A percentile compares a stretch with the other conserved stretches of the same genome.
Evolutionary conservation across 1,140 invertebrate species (phyloP).

Genomic region (Drosophila parabipectinata): DNA sequence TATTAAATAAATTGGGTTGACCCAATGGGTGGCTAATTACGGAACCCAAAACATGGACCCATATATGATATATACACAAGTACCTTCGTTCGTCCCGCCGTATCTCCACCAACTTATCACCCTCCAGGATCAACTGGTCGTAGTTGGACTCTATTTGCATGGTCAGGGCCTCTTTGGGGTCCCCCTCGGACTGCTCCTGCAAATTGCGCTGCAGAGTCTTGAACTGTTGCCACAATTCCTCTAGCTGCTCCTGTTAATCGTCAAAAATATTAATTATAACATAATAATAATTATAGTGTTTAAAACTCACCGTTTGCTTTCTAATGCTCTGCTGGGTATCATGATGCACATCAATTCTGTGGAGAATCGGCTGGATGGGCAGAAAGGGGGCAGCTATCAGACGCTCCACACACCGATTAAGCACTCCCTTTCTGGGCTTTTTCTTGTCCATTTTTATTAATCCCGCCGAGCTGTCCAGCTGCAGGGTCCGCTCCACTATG

Average conservation of each 20-base stretch:
- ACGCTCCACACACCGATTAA: slow-evolving; percentile 67
- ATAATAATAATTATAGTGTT: background rate
- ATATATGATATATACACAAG: background rate
- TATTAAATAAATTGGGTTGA: background rate
- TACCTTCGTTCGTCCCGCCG: slow-evolving; percentile 69
- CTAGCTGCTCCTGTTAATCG: slow-evolving; percentile 57
- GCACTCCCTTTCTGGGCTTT: slow-evolving; percentile 56
- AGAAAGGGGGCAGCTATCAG: slow-evolving; percentile 68
- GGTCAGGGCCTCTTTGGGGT: slow-evolving; percentile 75
- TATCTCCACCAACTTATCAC: slow-evolving; percentile 79
- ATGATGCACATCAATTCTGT: slow-evolving; percentile 70
- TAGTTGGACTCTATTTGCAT: slow-evolving; percentile 83
- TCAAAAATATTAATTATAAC: background rate
- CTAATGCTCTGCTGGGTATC: slow-evolving; percentile 76
- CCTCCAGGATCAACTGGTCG: slow-evolving; percentile 78
- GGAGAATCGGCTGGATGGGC: slow-evolving; percentile 69
- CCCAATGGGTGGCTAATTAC: slow-evolving; percentile 21
- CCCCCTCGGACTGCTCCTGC: slow-evolving; percentile 75
- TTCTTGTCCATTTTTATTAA: slow-evolving; percentile 66
- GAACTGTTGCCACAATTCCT: slow-evolving; percentile 77
- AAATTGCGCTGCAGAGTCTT: slow-evolving; percentile 73
- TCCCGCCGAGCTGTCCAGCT: slow-evolving; percentile 45
- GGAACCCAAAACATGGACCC: background rate
- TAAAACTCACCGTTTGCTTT: slow-evolving; percentile 61
- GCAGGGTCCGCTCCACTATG: slow-evolving; percentile 57